Evolutionary conservation across 2,113 vertebrate species (phyloP).

Genomic region (Chunga burmeisteri): DNA sequence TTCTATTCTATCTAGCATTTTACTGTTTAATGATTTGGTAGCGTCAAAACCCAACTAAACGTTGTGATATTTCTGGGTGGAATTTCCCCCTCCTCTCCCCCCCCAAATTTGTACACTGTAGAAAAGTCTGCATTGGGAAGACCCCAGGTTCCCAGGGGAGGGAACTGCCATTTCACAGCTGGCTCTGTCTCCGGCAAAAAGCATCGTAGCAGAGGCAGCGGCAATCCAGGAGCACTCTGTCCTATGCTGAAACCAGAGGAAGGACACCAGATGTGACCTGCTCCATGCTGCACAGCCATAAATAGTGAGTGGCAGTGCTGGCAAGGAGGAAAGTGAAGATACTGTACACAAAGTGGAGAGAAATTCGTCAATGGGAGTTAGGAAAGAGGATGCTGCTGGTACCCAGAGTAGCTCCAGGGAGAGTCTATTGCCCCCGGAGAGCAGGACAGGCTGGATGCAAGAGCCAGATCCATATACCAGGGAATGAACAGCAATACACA

Average conservation of each 20-base stretch:
- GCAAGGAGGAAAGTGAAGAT: background rate
- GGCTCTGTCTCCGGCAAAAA: background rate
- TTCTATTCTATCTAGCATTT: conserved; percentile 12
- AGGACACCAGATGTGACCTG: background rate
- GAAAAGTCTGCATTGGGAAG: background rate
- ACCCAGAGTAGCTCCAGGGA: background rate
- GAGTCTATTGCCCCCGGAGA: background rate
- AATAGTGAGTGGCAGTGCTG: background rate
- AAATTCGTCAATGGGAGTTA: background rate
- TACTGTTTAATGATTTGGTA: conserved; percentile 24
- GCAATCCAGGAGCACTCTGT: background rate
- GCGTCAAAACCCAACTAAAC: background rate
- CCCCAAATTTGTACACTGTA: background rate
- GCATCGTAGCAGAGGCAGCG: background rate
- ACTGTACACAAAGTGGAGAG: background rate
- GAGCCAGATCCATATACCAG: rapidly evolving
- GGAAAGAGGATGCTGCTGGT: background rate
- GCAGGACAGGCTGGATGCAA: background rate
- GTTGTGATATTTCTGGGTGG: background rate
- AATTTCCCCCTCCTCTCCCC: background rate
- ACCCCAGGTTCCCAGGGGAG: background rate
- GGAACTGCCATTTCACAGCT: background rate
- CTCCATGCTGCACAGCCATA: background rate
- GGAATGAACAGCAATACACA: background rate
- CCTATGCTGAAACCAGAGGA: background rate